Conservation (phyloP, 2,797 vertebrate species). For the Pangasius krempfi region DNA sequence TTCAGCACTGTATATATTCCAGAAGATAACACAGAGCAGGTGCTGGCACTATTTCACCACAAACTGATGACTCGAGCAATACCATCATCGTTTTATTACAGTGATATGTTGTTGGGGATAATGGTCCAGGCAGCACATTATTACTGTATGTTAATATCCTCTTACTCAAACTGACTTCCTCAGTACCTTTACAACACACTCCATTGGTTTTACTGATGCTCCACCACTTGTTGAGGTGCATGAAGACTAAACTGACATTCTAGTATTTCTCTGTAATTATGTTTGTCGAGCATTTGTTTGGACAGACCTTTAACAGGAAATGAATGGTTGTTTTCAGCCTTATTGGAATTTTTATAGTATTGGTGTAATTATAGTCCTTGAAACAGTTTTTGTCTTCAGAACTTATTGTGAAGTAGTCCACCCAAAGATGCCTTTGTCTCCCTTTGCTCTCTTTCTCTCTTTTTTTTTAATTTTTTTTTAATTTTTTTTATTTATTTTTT, state of each 20-base stretch:
- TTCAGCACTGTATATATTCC: constrained; percentile 14
- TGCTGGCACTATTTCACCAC: constrained; percentile 5
- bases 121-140: constrained; percentile 20
- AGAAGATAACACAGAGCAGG: constrained; percentile 24
- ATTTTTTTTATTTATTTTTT: too few species aligned
- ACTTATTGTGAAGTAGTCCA: constrained; percentile 14
- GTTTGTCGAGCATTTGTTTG: constrained; percentile 33
- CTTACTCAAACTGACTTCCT: constrained; percentile 23
- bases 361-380: constrained; percentile 21
- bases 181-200: constrained; percentile 16
- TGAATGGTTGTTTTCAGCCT: constrained; percentile 33
- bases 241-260: neutral
- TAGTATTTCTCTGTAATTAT: constrained; percentile 24
- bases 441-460: neutral
- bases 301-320: constrained; percentile 1
- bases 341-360: constrained; percentile 24
- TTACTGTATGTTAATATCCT: constrained; percentile 36
- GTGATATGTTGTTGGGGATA: constrained; percentile 27
- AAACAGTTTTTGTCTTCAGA: constrained; percentile 25
- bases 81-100: neutral
- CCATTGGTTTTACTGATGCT: constrained; percentile 21
- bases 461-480: too few species aligned
- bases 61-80: constrained; percentile 19
- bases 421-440: constrained; percentile 1
- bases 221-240: constrained; percentile 28